phyloP scores from a whole-genome alignment of 2,888 invertebrate genomes.

The Sesia apiformis region DNA sequence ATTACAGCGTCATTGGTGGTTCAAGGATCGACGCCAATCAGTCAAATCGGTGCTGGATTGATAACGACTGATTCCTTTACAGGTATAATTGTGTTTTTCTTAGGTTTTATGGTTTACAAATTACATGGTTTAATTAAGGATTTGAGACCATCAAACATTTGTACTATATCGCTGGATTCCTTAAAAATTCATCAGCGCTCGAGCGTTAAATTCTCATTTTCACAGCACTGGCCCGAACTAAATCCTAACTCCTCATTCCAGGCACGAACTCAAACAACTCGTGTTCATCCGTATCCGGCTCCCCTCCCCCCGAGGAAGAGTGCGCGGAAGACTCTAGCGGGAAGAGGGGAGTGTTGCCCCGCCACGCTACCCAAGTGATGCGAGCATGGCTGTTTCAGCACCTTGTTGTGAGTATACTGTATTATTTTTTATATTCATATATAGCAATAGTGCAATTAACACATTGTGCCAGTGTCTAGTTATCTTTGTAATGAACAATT shows the following conservation, averaged over 20 bases:
- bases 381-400: constrained; percentile 97
- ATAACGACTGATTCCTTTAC: constrained; percentile 69
- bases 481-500: no score
- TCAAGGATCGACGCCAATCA: constrained; percentile 89
- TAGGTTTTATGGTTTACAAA: no score
- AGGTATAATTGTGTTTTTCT: constrained; percentile 24
- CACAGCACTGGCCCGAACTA: no score
- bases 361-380: constrained; percentile 97
- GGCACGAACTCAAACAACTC: constrained; percentile 64
- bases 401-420: constrained; percentile 83
- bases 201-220: no score
- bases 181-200: no score
- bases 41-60: constrained; percentile 86
- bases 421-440: no score
- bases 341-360: constrained; percentile 93
- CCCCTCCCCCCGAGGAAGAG: constrained; percentile 66
- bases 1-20: constrained; percentile 69
- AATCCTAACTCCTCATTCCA: constrained; percentile 11
- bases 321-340: constrained; percentile 74
- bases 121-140: no score
- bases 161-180: no score
- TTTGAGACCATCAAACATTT: no score
- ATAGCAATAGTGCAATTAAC: no score
- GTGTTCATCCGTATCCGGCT: constrained; percentile 68
- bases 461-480: no score